phyloP scores from a whole-genome alignment of 1,140 invertebrate species.

The Zaprionus davidi region DNA sequence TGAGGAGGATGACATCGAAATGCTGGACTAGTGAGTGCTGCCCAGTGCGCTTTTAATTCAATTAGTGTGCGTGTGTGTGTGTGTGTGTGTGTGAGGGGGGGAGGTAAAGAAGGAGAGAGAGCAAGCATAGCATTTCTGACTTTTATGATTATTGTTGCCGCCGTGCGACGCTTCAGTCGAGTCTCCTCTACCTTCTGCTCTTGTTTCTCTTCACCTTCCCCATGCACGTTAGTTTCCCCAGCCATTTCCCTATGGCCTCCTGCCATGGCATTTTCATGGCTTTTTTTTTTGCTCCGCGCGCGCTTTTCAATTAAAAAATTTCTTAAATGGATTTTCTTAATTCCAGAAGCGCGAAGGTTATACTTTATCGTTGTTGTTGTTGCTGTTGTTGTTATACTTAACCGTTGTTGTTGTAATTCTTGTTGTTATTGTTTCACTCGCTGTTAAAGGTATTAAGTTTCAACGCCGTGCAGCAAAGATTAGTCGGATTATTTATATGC shows the following conservation, averaged over 20 bases:
- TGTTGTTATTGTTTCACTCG: background rate
- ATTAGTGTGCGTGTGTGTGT: conserved; percentile 28
- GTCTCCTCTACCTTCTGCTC: background rate
- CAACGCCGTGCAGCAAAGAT: conserved; percentile 9
- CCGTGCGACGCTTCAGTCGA: conserved; percentile 3
- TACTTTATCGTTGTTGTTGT: conserved; percentile 7
- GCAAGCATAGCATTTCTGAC: background rate
- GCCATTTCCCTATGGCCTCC: conserved; percentile 3
- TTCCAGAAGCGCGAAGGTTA: conserved; percentile 26
- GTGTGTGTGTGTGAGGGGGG: background rate
- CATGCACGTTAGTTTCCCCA: background rate
- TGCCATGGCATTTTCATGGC: conserved; percentile 29
- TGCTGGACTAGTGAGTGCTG: conserved; percentile 77
- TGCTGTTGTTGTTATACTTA: background rate
- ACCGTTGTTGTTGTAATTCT: background rate
- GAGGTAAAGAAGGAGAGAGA: background rate
- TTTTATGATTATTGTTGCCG: conserved; percentile 13
- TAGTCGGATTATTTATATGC: conserved; percentile 17
- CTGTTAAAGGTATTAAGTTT: conserved; percentile 33
- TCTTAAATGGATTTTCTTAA: conserved; percentile 49
- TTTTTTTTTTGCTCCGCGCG: conserved; percentile 13
- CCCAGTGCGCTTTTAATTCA: conserved; percentile 29
- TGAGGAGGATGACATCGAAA: conserved; percentile 76
- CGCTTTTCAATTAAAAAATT: conserved; percentile 44
- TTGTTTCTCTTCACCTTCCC: background rate